Percentiles rank a stretch among this genome's conserved stretches.
phyloP scores from a whole-genome alignment of 1,140 invertebrate genomes.

The Philopotamus ludificatus region DNA sequence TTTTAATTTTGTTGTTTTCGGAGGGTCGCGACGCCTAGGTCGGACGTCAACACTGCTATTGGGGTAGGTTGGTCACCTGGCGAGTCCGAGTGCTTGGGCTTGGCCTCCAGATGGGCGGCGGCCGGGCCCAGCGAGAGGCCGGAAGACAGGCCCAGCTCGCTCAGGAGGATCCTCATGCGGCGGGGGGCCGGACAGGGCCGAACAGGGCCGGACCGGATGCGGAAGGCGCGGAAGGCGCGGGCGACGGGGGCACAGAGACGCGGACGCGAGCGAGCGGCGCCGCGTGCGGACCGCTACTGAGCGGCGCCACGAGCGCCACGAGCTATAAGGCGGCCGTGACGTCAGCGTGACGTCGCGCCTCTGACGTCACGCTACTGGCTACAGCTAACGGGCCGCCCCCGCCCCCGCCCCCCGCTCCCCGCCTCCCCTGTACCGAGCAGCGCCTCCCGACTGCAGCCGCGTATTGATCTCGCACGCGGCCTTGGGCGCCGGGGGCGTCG shows the following conservation, averaged over 20 bases:
- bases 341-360: conserved; percentile 56
- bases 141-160: conserved; percentile 56
- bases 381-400: conserved; percentile 35
- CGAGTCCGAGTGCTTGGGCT: conserved; percentile 47
- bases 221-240: neutral
- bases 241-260: conserved; percentile 45
- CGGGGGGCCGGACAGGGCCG: neutral
- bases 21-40: conserved; percentile 46
- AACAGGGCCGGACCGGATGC: neutral
- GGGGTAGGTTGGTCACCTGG: conserved; percentile 53
- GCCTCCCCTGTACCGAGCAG: neutral
- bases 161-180: conserved; percentile 59
- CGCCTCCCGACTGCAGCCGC: no score
- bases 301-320: conserved; percentile 47
- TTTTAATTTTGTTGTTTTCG: conserved; percentile 30
- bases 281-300: conserved; percentile 56
- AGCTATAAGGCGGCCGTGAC: conserved; percentile 42
- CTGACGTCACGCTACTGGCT: no score
- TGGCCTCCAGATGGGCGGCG: conserved; percentile 53
- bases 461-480: conserved; percentile 11
- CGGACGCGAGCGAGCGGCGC: conserved; percentile 46
- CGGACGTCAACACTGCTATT: conserved; percentile 52
- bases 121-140: conserved; percentile 54
- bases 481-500: conserved; percentile 8
- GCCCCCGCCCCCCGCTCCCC: neutral